Conservation (phyloP, 2,113 vertebrate species). For the Psammodynastes pulverulentus region DNA sequence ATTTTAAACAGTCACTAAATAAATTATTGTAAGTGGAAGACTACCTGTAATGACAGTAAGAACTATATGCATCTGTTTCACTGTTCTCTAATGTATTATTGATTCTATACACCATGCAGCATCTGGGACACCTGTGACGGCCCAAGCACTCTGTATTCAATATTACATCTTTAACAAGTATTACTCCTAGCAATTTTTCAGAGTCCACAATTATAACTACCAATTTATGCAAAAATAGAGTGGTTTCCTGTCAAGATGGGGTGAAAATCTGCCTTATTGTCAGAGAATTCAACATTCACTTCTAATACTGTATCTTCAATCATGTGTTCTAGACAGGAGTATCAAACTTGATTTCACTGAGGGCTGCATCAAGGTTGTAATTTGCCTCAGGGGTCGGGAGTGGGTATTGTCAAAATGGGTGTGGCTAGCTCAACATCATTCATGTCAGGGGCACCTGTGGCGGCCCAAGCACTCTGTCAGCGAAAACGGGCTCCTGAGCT, state of each 20-base stretch:
- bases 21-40: too few relatives aligned
- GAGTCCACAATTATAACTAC: conserved; percentile 60
- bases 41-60: background rate
- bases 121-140: too few relatives aligned
- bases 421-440: too few relatives aligned
- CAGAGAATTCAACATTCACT: conserved; percentile 35
- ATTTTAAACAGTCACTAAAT: too few relatives aligned
- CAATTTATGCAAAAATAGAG: conserved; percentile 54
- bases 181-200: conserved; percentile 57
- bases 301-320: conserved; percentile 43
- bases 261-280: conserved; percentile 12
- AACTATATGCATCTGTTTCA: conserved; percentile 35
- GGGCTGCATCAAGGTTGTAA: too few relatives aligned
- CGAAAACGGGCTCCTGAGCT: too few relatives aligned
- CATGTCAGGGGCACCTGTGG: too few relatives aligned
- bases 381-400: too few relatives aligned
- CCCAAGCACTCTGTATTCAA: too few relatives aligned
- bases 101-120: conserved; percentile 48
- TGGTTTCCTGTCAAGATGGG: background rate
- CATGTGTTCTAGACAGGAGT: conserved; percentile 22
- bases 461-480: too few relatives aligned
- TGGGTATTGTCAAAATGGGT: too few relatives aligned
- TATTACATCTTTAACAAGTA: conserved; percentile 41
- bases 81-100: conserved; percentile 22
- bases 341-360: too few relatives aligned